Conservation (phyloP, 2,113 vertebrate species). For the Jacana jacana region DNA sequence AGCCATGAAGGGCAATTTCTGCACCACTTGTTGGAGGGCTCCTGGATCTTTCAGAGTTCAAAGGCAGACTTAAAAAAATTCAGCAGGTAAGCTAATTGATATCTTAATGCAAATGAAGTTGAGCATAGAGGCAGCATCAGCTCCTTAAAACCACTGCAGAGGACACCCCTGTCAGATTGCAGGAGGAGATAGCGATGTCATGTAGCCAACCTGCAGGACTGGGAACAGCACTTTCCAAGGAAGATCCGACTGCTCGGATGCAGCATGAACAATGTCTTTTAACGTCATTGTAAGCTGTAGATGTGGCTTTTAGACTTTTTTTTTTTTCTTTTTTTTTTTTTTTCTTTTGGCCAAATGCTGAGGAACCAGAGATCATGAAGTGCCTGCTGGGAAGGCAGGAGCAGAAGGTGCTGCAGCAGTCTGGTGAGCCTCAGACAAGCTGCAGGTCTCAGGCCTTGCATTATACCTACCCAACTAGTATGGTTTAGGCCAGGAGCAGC, state of each 20-base stretch:
- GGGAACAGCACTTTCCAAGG: not conserved
- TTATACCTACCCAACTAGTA: not conserved
- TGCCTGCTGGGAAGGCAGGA: not conserved
- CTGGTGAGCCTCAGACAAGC: not conserved
- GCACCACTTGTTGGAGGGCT: rapidly evolving
- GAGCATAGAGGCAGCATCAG: not conserved
- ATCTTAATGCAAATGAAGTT: not conserved
- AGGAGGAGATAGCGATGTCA: not conserved
- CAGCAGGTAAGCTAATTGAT: not conserved
- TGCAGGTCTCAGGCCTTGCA: rapidly evolving
- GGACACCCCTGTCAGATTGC: not conserved
- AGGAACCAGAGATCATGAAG: not conserved
- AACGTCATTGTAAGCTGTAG: not conserved
- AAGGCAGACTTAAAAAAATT: not conserved
- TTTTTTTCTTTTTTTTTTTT: not conserved
- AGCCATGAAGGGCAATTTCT: not conserved
- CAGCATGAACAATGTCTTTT: rapidly evolving
- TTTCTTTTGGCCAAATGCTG: not conserved
- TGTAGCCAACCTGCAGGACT: not conserved
- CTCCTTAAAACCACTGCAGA: not conserved
- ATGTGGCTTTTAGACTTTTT: not conserved
- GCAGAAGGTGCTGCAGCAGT: not conserved
- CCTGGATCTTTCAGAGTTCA: not conserved
- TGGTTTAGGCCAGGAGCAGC: not conserved
- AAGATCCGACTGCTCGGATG: rapidly evolving